Evolutionary conservation across 2,797 vertebrate genomes (phyloP), one percentile per base, ranked within the genome.

Genomic region (Myotis findleyi): DNA sequence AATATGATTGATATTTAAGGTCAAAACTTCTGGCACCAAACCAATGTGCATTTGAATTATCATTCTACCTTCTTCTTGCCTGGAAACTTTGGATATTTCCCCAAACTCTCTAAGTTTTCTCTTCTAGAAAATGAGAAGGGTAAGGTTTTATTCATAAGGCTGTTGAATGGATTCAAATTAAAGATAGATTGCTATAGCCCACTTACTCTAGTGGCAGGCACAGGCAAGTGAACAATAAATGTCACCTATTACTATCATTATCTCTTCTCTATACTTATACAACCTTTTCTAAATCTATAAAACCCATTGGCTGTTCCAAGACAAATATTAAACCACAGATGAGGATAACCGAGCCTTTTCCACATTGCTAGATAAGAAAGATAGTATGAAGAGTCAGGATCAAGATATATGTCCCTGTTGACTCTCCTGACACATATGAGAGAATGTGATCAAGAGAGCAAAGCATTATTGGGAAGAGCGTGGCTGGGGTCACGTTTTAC

Each of bases 401-500:
- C 41, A 55, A 77, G 38, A 94, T 82, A 25, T 41, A 89, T 85
- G 14, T 91, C 47, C 57, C 64, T 75, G 49, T 88, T 90, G 86
- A 93, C 3, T 6, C 62, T 75, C 18, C 20, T 93, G 73, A 90
- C 38, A 49, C 7, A 7, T 41, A 30, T n/a, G 87, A 93, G 72
- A 87, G 92, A 62, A 71, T 77, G 68, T 41, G 62, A 93, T 84
- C 91, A 95, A 88, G 92, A 92, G 30, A 90, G 27, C 38, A 83
- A 83, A 38, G 6, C 36, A 59, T 89, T 88, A 77, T 73, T 85
- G 72, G 81, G 89, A 93, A 88, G 57, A 68, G 7, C 30, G n/a
- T 66, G 77, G 51, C 44, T 91, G 33, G 49, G 94, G 87, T 96
- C 84, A 72, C 27, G 20, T 76, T 94, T 96, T 96, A 93, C 21